Base-by-base conservation (phyloP, 1,140 invertebrate species). In the Hetaerina americana region DNA sequence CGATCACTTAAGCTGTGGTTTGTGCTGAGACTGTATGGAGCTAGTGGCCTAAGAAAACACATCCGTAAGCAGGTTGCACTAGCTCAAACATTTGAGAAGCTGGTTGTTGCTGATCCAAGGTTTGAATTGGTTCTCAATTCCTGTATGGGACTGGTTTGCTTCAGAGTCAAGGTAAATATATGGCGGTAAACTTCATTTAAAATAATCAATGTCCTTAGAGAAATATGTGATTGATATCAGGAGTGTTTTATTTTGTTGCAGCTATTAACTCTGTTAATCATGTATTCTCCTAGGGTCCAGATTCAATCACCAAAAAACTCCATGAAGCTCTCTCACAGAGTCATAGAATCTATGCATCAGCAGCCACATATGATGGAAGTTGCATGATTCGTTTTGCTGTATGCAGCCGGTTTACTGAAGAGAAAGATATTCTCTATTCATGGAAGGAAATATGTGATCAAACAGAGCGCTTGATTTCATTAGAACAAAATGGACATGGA, bases 1-100 rank as follows among this genome's bases (percentile, higher is more conserved):
- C 80, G 88, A 5, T 85, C 88, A 1, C 76, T 89, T 12, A 89
- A 89, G 76, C 75, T 90, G 25, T 89, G 88, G 88, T 89, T 89
- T 77, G 87, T 88, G 5, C 73, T 89, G 31, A 76, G 88, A 49
- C 79, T 81, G 8, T 85, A 85, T 74, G 87, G 87, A 8, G 77
- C 86, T 0, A 76, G 81, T 24, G 82, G 82, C 27, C 75, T 89
- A 5, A 83, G 85, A 78, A 75, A 80, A 22, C 79, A 86, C 72
- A 85, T 89, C 18, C 72, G 87, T 75, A 80, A 82, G 76, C 82
- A 85, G 28, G 80, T 86, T 15, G 24, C 72, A n/a, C 75, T 87
- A 76, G 86, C 86, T 0, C 76, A 83, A 27, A 79, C 84, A 71
- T 87, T 87, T 77, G 84, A 84, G 73, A 70, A 77, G n/a, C 71